Evolutionary conservation across 2,888 invertebrate species (phyloP).

Genomic region (Athripsodes cinereus): DNA sequence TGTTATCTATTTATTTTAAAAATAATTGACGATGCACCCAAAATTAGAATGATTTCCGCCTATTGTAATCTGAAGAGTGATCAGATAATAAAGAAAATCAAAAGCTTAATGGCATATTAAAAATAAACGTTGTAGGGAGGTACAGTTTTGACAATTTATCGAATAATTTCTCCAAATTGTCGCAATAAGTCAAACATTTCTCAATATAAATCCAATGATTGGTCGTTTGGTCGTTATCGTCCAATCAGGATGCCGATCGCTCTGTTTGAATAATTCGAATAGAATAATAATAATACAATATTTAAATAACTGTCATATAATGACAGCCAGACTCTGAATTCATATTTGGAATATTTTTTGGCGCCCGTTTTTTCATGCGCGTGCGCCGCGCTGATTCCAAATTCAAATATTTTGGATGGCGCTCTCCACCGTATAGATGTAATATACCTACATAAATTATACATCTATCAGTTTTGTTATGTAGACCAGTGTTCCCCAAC

Average conservation of each 20-base stretch:
- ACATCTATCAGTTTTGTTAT: too few species aligned
- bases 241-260: not conserved
- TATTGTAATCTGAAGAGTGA: too few species aligned
- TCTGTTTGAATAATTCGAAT: not conserved
- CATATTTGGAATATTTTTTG: constrained; percentile 6
- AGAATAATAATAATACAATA: not conserved
- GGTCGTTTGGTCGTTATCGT: not conserved
- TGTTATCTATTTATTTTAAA: too few species aligned
- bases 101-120: too few species aligned
- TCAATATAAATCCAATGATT: not conserved
- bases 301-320: constrained; percentile 1
- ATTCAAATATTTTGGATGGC: constrained; percentile 9
- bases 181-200: not conserved
- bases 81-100: too few species aligned
- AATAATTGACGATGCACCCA: too few species aligned
- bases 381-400: constrained; percentile 9
- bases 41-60: too few species aligned
- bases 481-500: too few species aligned
- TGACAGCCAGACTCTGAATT: constrained; percentile 1
- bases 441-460: too few species aligned
- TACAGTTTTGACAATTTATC: too few species aligned
- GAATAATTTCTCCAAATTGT: too few species aligned
- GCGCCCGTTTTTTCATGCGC: constrained; percentile 9
- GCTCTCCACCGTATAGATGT: not conserved
- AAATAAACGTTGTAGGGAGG: too few species aligned